Base-by-base conservation (phyloP, 2,888 invertebrate species). In the Netelia melanura region DNA sequence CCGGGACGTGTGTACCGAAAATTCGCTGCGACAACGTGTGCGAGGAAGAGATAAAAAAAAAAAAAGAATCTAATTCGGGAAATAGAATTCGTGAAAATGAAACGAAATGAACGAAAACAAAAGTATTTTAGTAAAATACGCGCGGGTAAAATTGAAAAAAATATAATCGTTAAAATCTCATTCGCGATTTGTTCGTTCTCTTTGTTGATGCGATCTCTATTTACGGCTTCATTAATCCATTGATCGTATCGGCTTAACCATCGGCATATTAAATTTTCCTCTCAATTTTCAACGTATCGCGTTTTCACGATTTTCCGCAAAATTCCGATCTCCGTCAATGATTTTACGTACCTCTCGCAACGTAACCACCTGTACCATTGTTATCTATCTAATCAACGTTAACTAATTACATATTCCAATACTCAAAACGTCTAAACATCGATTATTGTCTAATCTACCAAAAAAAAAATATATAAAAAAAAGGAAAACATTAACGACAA, bases 241-340 rank as follows among this genome's bases (percentile, higher is more conserved):
- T 30, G 52, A 52, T 79, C 48, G 21, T 21, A 17, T 10, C 25
- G 43, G 10, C 61, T 65, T 52, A 61, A 62, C 48, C 38, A 70
- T 52, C 10, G 48, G 14, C 11, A 38, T 44, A 80, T 80, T 82
- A 52, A 62, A 84, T 80, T 82, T 58, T 75, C 76, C 76, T 76
- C 67, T 79, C 84, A 71, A 79, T 78, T 76, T 76, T 54, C 67
- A 64, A 67, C 38, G 38, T 38, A 54, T 67, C n/a, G 10, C 5
- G 30, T n/a, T 30, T 1, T 21, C n/a, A 21, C 43, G 68, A 58
- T 52, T 76, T 38, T 64, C 76, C 82, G 74, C 79, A 84, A 81
- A 82, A 84, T 84, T 86, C 76, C 43, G 70, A 72, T 54, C 75
- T 65, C 75, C 48, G 25, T 38, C 2, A 2, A 38, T 6, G 38